Evolutionary conservation across 2,888 invertebrate species (phyloP).

Genomic region (Ceraclea dissimilis): DNA sequence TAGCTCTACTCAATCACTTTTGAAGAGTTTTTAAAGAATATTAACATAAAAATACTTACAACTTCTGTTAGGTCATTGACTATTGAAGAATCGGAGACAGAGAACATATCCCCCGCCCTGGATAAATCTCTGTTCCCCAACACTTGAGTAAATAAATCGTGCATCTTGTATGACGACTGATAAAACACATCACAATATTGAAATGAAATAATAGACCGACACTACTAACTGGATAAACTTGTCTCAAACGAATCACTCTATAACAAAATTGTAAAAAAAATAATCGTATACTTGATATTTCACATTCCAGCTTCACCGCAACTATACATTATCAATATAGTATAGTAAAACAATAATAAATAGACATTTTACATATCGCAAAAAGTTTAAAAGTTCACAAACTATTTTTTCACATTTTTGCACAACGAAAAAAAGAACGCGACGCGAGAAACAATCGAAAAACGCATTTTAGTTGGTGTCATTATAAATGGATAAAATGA

Average conservation of each 20-base stretch:
- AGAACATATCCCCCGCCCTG: conserved; percentile 84
- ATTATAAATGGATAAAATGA: neutral
- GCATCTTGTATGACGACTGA: conserved; percentile 53
- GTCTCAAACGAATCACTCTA: neutral
- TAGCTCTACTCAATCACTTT: neutral
- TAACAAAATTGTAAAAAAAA: neutral
- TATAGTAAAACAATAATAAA: neutral
- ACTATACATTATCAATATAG: conserved; percentile 3
- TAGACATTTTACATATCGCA: neutral
- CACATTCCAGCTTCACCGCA: neutral
- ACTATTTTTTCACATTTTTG: neutral
- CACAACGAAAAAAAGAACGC: neutral
- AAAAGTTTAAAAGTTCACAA: neutral
- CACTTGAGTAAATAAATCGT: conserved; percentile 85
- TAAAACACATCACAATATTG: neutral
- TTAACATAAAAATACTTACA: no score
- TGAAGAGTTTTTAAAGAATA: no score
- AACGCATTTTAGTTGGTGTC: no score
- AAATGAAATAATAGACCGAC: neutral
- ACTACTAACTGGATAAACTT: neutral
- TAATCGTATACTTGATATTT: neutral
- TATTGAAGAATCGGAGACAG: conserved; percentile 78
- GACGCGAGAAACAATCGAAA: no score
- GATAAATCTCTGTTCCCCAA: conserved; percentile 84
- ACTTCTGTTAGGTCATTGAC: conserved; percentile 79